Evolutionary conservation across 2,888 invertebrate genomes (phyloP), one percentile per base, ranked within the genome.

Genomic region (Sesamia inferens): DNA sequence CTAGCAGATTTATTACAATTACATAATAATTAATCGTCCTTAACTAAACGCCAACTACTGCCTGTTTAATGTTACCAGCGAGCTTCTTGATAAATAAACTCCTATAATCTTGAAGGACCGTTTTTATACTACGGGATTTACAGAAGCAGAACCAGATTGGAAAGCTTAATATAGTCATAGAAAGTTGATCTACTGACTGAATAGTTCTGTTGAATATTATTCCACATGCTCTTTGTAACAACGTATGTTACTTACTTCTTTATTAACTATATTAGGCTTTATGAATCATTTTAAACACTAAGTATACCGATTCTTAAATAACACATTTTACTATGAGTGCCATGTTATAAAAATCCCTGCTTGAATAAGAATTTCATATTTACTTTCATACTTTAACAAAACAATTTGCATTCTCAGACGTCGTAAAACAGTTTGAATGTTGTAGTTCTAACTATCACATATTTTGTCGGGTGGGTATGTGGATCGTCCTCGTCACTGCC

Each of bases 31-130:
- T 31, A 31, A 31, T 31, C 8, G n/a, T 5, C 4, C 1, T n/a
- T 51, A 71, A 47, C 3, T 59, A 59, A 54, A 51, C 44, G 55
- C 16, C 55, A 68, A 62, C 66, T 68, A 65, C 44, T 39, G 72
- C n/a, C 59, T 55, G 14, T 55, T 31, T 76, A 31, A 51, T 44
- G 5, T 44, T 65, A 54, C 68, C 51, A 61, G 16, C 16, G n/a
- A 61, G 10, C 0, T 19, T 22, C 44, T 65, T 24, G 42, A 14
- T 55, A 31, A 61, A 31, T 11, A n/a, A 58, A 2, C 11, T 31
- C 10, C 31, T 31, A 31, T 31, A 31, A 31, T 64, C 22, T 58
- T 59, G 5, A 42, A 16, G 24, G 63, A 24, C 47, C 13, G 14
- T 47, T 48, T 22, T 11, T 31, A 47, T 5, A 48, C 11, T 6